Evolutionary conservation across 35 echinoderm and acorn worm genomes (phyloP), one percentile per base, ranked within the genome.

Genomic region (Acanthaster planci): DNA sequence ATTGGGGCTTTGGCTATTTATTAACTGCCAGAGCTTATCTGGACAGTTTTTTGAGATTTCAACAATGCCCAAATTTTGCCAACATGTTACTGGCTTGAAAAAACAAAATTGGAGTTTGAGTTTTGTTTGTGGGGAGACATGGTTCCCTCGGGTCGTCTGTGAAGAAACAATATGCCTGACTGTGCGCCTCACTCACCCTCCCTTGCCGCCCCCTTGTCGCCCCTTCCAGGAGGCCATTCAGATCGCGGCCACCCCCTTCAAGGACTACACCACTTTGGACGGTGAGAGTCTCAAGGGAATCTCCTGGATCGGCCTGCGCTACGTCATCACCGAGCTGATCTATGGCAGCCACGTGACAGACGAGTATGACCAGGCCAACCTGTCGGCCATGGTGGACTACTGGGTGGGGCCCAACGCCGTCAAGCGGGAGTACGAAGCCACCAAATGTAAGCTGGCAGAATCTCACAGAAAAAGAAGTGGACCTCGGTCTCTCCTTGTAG

Each of bases 381-480:
- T 99, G 17, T 89, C 96, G 36, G 92, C 92, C n/a, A 67, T 99
- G 85, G 92, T 99, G 30, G 96, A 99, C 55, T 99, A 99, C 78
- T 99, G 96, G 96, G 89, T 93, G 78, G 96, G 96, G 78, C 96
- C 92, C 0, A 99, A 99, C 56, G 85, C 92, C 19, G 92, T 92
- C 32, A 99, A 99, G 92, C 88, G 58, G 78, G 96, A 99, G 36
- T 93, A 88, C 82, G 94, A 97, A 50, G 94, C 94, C 7, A 97
- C 94, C 23, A 97, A 91, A 78, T 81, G 95, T 93, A 85, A 83
- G 94, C 79, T 34, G 23, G 8, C n/a, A 68, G 8, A 68, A 68
- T 6, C 18, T 68, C 4, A 23, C n/a, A 68, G 3, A 8, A 68
- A 6, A 5, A 17, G 8, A 3, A 4, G 60, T 7, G n/a, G 17